Percentiles rank a stretch among this genome's conserved stretches.
phyloP scores from a whole-genome alignment of 2,888 invertebrate species.

The Pachycephus smyrnensis region DNA sequence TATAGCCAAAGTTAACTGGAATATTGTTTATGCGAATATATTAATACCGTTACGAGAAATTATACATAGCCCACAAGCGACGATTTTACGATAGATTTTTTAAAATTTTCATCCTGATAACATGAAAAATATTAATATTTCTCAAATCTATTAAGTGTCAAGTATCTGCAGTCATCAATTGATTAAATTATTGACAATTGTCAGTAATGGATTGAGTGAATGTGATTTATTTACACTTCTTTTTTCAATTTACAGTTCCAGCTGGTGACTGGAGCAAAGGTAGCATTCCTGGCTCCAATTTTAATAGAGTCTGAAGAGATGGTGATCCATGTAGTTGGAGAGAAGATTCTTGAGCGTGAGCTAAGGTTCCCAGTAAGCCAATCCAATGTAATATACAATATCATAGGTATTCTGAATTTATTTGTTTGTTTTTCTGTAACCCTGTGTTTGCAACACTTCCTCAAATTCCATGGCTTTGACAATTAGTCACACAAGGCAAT shows the following conservation, averaged over 20 bases:
- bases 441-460: conserved; percentile 1
- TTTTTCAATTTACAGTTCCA: conserved; percentile 57
- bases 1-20: background rate
- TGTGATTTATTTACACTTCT: conserved; percentile 1
- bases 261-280: conserved; percentile 68
- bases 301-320: conserved; percentile 72
- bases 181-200: background rate
- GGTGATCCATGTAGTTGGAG: conserved; percentile 72
- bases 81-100: background rate
- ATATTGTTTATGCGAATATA: background rate
- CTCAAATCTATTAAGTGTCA: background rate
- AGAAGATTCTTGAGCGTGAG: conserved; percentile 67
- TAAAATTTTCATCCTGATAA: too few relatives aligned
- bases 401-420: conserved; percentile 21
- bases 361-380: conserved; percentile 69
- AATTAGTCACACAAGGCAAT: background rate
- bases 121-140: too few relatives aligned
- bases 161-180: background rate
- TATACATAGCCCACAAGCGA: background rate
- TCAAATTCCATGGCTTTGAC: conserved; percentile 5
- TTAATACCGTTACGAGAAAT: background rate
- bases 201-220: background rate
- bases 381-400: conserved; percentile 28
- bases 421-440: background rate
- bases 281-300: conserved; percentile 71